Conservation (phyloP, 2,113 vertebrate genomes). For the Ondatra zibethicus region DNA sequence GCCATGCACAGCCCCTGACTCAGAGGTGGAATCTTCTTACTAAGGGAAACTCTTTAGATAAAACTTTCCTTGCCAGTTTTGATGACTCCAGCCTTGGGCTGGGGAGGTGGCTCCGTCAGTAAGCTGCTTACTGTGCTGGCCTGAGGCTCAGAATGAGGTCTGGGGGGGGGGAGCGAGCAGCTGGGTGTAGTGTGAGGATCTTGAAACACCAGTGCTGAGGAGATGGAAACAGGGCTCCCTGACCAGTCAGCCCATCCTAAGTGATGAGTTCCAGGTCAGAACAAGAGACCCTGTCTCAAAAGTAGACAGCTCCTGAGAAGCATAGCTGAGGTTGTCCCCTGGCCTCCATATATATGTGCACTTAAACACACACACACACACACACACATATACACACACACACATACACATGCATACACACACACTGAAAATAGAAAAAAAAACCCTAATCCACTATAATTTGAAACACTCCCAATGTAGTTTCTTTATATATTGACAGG, state of each 20-base stretch:
- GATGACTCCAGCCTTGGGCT: neutral
- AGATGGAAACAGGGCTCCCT: neutral
- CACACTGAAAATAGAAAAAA: neutral
- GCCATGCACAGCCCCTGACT: neutral
- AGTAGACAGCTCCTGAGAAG: neutral
- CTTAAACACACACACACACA: neutral
- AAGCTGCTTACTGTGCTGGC: no score
- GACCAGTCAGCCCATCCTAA: neutral
- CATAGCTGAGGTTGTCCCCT: neutral
- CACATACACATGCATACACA: neutral
- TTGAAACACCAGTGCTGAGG: neutral
- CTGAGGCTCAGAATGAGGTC: neutral
- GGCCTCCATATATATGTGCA: neutral
- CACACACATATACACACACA: neutral
- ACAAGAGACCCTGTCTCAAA: neutral
- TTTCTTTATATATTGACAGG: neutral
- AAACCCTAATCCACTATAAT: neutral
- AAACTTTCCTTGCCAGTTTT: slow-evolving; percentile 15
- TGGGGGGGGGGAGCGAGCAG: no score
- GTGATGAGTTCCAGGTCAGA: neutral
- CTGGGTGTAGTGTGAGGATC: neutral
- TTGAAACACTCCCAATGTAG: neutral
- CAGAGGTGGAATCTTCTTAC: neutral
- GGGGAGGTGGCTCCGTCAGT: neutral
- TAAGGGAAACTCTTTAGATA: neutral